Conservation (phyloP, 2,113 vertebrate species). For the Phyllostomus hastatus region DNA sequence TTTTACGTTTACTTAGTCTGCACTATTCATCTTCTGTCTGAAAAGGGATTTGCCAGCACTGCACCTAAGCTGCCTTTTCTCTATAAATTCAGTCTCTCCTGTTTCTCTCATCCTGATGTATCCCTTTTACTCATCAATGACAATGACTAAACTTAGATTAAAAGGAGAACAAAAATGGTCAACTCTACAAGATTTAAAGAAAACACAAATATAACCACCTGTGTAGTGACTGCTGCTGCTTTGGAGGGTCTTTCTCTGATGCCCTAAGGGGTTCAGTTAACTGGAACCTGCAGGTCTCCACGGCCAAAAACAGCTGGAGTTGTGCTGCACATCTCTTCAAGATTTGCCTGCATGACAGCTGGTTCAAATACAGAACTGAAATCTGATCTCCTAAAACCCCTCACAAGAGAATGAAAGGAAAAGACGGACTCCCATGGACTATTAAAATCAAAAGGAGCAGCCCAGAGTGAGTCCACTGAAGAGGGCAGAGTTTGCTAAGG, state of each 20-base stretch:
- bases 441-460: neutral
- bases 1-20: neutral
- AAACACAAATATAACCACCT: neutral
- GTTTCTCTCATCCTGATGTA: neutral
- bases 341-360: neutral
- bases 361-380: conserved; percentile 40
- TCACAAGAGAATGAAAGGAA: neutral
- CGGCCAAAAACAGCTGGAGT: neutral
- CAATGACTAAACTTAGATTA: neutral
- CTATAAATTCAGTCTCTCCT: neutral
- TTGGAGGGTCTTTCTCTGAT: neutral
- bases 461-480: neutral
- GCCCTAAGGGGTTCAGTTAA: neutral
- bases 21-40: neutral
- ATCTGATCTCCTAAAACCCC: neutral
- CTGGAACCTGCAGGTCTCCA: neutral
- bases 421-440: neutral
- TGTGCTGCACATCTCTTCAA: neutral
- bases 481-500: neutral
- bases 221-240: neutral
- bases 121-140: neutral
- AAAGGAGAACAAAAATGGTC: neutral
- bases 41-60: neutral
- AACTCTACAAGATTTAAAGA: neutral
- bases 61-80: neutral